phyloP scores from a whole-genome alignment of 2,113 vertebrate species.

The Chaenogobius annularis region DNA sequence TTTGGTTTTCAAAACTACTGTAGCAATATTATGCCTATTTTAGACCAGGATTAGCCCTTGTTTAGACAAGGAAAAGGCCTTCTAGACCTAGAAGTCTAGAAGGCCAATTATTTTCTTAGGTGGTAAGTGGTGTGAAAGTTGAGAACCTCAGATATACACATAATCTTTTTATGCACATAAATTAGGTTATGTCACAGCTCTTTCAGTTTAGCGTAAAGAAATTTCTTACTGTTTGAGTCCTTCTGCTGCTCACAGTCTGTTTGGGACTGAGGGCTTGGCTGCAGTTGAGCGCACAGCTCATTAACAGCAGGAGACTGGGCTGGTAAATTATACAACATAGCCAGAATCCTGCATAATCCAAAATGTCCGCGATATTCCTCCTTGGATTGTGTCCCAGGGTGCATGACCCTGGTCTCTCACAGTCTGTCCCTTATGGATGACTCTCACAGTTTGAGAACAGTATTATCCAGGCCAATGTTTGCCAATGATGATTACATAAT shows the following conservation, averaged over 20 bases:
- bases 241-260: not conserved
- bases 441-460: conserved; percentile 38
- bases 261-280: conserved; percentile 25
- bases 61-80: no score
- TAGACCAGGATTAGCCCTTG: no score
- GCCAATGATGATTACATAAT: not conserved
- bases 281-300: conserved; percentile 43
- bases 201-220: not conserved
- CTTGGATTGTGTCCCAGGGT: conserved; percentile 28
- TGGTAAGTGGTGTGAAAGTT: not conserved
- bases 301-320: conserved; percentile 36
- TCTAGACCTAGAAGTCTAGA: no score
- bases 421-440: conserved; percentile 35
- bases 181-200: conserved; percentile 1
- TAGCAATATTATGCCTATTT: no score
- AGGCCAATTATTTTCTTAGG: not conserved
- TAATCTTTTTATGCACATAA: not conserved
- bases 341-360: conserved; percentile 36
- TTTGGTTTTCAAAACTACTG: no score
- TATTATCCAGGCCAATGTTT: no score
- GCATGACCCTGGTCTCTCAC: conserved; percentile 2
- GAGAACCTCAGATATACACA: not conserved
- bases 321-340: conserved; percentile 39
- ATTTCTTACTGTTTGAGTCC: conserved; percentile 17
- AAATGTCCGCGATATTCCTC: conserved; percentile 17